A percentile compares a stretch with the other conserved stretches of the same genome.
phyloP scores from a whole-genome alignment of 2,888 invertebrate species.

The Diadegma fenestrale region DNA sequence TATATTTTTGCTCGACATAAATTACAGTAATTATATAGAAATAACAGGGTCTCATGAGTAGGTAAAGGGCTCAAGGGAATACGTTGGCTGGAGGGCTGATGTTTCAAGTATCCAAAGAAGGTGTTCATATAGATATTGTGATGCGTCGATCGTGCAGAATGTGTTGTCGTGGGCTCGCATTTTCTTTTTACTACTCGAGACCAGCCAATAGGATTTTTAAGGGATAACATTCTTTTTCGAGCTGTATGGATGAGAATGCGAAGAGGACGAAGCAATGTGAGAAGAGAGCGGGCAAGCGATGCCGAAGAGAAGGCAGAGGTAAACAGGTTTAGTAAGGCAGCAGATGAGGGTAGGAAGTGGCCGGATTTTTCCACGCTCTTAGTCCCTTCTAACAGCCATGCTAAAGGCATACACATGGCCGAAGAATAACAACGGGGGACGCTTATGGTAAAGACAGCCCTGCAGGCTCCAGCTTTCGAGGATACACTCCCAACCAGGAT shows the following conservation, averaged over 20 bases:
- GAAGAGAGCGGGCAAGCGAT: slow-evolving; percentile 70
- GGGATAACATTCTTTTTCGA: neutral
- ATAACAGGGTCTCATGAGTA: slow-evolving; percentile 71
- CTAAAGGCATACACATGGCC: slow-evolving; percentile 13
- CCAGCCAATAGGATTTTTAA: slow-evolving; percentile 25
- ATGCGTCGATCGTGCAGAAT: neutral
- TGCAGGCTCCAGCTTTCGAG: slow-evolving; percentile 63
- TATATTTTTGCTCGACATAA: slow-evolving; percentile 68
- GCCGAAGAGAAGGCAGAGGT: slow-evolving; percentile 76
- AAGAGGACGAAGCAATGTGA: slow-evolving; percentile 26
- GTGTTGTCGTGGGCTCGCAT: neutral
- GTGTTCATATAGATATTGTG: neutral
- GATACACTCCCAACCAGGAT: slow-evolving; percentile 66
- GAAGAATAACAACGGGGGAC: slow-evolving; percentile 30
- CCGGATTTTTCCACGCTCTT: slow-evolving; percentile 42
- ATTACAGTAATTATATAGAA: slow-evolving; percentile 75
- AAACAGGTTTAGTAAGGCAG: slow-evolving; percentile 79
- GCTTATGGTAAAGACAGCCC: slow-evolving; percentile 3
- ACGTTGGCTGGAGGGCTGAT: slow-evolving; percentile 42
- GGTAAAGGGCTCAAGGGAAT: slow-evolving; percentile 58
- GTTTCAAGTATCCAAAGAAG: neutral
- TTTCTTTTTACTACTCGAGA: neutral
- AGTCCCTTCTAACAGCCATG: slow-evolving; percentile 28
- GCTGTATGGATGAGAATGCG: slow-evolving; percentile 9
- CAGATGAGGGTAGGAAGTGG: slow-evolving; percentile 76